phyloP scores from a whole-genome alignment of 2,888 invertebrate genomes.

The Drosophila neonasuta region DNA sequence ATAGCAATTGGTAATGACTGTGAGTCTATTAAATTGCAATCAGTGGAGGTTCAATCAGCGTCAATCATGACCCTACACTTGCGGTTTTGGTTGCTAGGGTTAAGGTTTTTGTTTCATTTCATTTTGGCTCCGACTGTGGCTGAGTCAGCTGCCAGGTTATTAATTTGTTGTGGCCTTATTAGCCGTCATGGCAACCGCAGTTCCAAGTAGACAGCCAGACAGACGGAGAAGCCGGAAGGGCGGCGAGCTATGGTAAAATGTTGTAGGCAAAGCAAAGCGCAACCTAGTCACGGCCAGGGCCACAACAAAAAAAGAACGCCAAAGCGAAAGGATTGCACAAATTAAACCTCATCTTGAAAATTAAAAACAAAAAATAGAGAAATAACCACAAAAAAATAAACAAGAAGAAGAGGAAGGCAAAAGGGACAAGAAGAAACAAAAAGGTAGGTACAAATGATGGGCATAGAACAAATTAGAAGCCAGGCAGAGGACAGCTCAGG shows the following conservation, averaged over 20 bases:
- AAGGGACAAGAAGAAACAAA: constrained; percentile 12
- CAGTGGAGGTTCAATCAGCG: neutral
- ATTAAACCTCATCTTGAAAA: constrained; percentile 43
- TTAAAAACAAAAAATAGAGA: constrained; percentile 9
- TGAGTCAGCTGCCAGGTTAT: constrained; percentile 35
- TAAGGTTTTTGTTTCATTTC: neutral
- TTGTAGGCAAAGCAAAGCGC: constrained; percentile 1
- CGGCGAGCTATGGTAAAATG: constrained; percentile 7
- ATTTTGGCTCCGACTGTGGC: neutral
- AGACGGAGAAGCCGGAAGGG: constrained; percentile 28
- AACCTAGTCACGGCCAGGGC: constrained; percentile 30
- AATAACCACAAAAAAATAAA: constrained; percentile 13
- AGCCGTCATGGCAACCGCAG: constrained; percentile 51
- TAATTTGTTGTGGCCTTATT: constrained; percentile 48
- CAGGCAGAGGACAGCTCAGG: constrained; percentile 26
- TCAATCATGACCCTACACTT: constrained; percentile 1
- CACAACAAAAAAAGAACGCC: constrained; percentile 19
- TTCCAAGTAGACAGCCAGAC: constrained; percentile 35
- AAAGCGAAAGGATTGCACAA: constrained; percentile 48
- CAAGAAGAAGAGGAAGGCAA: neutral
- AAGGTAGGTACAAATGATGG: constrained; percentile 67
- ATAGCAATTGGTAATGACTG: neutral
- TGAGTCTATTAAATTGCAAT: neutral
- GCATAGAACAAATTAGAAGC: constrained; percentile 70
- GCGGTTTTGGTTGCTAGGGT: constrained; percentile 5